phyloP scores from a whole-genome alignment of 2,888 invertebrate species.

The Girardia tigrina region DNA sequence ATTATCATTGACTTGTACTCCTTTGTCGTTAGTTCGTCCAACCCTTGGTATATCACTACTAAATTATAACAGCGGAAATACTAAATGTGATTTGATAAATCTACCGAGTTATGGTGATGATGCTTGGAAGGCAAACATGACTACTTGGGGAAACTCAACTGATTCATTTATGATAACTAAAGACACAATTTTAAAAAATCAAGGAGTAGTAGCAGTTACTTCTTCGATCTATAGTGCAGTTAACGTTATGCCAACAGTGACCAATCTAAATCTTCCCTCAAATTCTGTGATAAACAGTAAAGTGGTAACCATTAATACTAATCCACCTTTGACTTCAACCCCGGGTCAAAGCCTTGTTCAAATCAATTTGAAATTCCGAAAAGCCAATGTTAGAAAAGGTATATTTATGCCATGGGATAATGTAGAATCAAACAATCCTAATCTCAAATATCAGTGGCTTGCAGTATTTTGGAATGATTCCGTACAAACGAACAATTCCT shows the following conservation, averaged over 20 bases:
- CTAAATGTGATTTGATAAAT: background rate
- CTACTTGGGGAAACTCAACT: background rate
- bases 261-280: background rate
- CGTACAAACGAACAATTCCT: background rate
- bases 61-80: background rate
- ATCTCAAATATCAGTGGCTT: conserved; percentile 1
- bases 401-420: background rate
- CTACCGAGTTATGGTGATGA: background rate
- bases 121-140: background rate
- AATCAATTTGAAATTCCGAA: conserved; percentile 17
- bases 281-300: background rate
- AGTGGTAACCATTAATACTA: background rate
- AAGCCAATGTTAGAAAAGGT: conserved; percentile 15
- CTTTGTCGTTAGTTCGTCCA: background rate
- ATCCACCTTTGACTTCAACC: background rate
- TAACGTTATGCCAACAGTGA: background rate
- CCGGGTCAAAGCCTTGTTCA: background rate
- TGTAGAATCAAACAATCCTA: background rate
- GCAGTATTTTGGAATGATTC: conserved; percentile 32
- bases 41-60: background rate
- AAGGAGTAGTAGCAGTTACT: background rate
- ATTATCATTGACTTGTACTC: background rate
- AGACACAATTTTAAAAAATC: background rate
- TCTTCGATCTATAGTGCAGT: background rate
- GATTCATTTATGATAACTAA: background rate